Percentiles rank a stretch among this genome's conserved stretches.
phyloP scores from a whole-genome alignment of 2,888 invertebrate species.

The Belgica antarctica region DNA sequence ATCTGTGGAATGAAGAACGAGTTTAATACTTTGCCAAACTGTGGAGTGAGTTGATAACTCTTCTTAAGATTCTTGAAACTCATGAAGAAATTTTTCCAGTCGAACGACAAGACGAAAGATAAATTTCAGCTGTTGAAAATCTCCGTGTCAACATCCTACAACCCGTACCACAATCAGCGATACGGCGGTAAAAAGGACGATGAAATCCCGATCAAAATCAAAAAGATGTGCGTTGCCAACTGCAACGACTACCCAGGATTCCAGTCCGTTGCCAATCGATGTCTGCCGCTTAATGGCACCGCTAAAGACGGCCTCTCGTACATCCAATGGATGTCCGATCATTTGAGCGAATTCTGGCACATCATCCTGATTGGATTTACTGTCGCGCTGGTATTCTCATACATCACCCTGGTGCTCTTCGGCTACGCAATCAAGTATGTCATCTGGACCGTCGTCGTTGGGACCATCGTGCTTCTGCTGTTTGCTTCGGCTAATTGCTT shows the following conservation, averaged over 20 bases:
- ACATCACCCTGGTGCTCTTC: slow-evolving; percentile 59
- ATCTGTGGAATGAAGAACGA: slow-evolving; percentile 58
- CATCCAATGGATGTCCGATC: slow-evolving; percentile 62
- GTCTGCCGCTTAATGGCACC: slow-evolving; percentile 55
- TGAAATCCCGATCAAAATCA: not conserved
- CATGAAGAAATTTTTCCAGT: slow-evolving; percentile 37
- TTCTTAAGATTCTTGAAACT: slow-evolving; percentile 49
- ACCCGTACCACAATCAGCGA: no score
- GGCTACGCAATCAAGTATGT: slow-evolving; percentile 60
- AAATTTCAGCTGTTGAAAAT: slow-evolving; percentile 49
- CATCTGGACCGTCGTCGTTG: slow-evolving; percentile 62
- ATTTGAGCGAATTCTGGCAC: slow-evolving; percentile 60
- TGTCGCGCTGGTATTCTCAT: slow-evolving; percentile 60
- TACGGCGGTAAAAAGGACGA: no score
- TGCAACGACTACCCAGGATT: slow-evolving; percentile 49
- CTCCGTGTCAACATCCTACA: slow-evolving; percentile 45
- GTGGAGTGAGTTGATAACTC: slow-evolving; percentile 56
- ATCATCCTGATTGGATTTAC: slow-evolving; percentile 62
- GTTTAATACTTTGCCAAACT: slow-evolving; percentile 44
- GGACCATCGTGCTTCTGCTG: slow-evolving; percentile 57
- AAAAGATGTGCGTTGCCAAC: slow-evolving; percentile 50
- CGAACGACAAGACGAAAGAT: slow-evolving; percentile 45
- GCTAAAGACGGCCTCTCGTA: slow-evolving; percentile 49
- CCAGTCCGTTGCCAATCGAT: slow-evolving; percentile 57
- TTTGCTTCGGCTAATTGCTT: no score